Evolutionary conservation across 2,797 vertebrate species (phyloP), one percentile per base, ranked within the genome.

Genomic region (Tauraco hartlaubi): DNA sequence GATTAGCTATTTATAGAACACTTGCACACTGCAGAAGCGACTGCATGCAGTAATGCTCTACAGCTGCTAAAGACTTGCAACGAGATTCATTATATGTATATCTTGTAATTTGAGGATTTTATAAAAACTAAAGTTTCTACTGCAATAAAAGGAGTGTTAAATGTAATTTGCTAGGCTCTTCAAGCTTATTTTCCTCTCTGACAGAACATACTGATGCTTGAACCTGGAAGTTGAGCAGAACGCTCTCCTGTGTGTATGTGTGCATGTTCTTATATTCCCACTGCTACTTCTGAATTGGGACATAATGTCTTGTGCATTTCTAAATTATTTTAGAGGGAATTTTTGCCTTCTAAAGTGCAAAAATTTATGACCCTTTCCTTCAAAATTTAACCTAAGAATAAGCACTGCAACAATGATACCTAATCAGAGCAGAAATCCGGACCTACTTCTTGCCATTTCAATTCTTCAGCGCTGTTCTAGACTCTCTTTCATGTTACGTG

Each of bases 61-160:
- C 83, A 96, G 90, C 96, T 96, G 94, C 83, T 96, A 93, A 89
- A 71, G 73, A 90, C 79, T 90, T 97, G 85, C 63, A 77, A 85
- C 7, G 68, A 94, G 85, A 82, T 94, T 97, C 56, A 77, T 72
- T 94, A 62, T 97, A 85, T 96, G 82, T 97, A 61, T 96, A 81
- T 97, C 66, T 87, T 97, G 90, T 97, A 94, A 97, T 94, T 62
- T 94, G 85, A 94, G 92, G 83, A 80, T 97, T 98, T 97, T 97
- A 97, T 95, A 94, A 91, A 91, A 96, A 88, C 63, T 95, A 88
- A 97, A 92, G 95, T 97, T 97, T 97, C 89, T 98, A 96, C 91
- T 97, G 94, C 94, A 98, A 98, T 98, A 97, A 98, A 98, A 88
- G 92, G 76, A 97, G 75, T 94, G 46, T 96, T 96, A 97, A 94